These are phyloP conservation scores for Geotrupes spiniger DNA, from an alignment of 2,888 invertebrate species.

Conservation along the genomic window DNA sequence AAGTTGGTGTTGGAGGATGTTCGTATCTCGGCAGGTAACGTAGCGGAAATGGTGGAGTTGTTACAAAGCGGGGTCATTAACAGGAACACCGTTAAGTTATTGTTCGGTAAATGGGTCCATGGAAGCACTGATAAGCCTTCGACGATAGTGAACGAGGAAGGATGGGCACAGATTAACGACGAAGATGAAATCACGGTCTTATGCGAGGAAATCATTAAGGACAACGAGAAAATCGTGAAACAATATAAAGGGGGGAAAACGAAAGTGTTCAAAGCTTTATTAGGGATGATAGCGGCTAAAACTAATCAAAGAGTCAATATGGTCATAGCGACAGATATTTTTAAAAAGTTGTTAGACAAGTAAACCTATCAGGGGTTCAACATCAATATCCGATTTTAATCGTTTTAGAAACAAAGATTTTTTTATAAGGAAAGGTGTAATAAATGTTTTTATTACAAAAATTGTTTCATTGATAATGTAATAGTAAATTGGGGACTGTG, in stretches of 20 bases:
- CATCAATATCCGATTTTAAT: too few species aligned
- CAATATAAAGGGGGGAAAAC: conserved; percentile 68
- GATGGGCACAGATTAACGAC: conserved; percentile 65
- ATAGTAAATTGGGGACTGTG: too few species aligned
- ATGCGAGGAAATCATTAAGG: conserved; percentile 61
- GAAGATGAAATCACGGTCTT: conserved; percentile 56
- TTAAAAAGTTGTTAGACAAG: conserved; percentile 61
- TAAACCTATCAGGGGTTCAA: conserved; percentile 34
- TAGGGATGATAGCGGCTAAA: conserved; percentile 59
- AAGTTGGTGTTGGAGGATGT: conserved; percentile 59
- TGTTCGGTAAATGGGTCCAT: conserved; percentile 53
- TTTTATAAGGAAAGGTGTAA: too few species aligned
- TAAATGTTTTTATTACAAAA: too few species aligned
- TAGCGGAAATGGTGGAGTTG: conserved; percentile 63
- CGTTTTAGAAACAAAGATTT: too few species aligned
- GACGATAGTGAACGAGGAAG: conserved; percentile 60
- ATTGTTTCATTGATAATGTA: too few species aligned
- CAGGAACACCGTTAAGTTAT: conserved; percentile 55
- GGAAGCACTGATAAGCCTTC: conserved; percentile 50
- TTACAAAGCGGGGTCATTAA: conserved; percentile 62
- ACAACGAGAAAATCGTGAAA: conserved; percentile 65
- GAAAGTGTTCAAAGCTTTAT: conserved; percentile 65
- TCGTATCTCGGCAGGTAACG: conserved; percentile 49
- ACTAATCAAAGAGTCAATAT: conserved; percentile 67
- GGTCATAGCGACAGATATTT: conserved; percentile 58